Conservation (phyloP, 2,888 invertebrate genomes). For the Perizoma affinitatum region DNA sequence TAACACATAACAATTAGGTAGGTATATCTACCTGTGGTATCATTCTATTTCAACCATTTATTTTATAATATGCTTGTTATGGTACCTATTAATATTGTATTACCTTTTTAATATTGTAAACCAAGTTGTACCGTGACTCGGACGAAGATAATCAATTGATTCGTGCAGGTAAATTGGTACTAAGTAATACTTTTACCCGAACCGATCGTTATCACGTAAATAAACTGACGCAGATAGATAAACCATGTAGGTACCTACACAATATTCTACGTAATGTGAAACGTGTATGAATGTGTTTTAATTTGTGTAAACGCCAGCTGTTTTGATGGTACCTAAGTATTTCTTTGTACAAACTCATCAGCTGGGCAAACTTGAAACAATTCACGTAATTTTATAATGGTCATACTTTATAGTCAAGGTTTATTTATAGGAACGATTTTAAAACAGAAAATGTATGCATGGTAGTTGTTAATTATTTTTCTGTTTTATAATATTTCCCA, state of each 20-base stretch:
- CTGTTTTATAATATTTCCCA: no score
- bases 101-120: no score
- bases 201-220: slow-evolving; percentile 12
- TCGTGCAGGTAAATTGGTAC: background rate
- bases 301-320: slow-evolving; percentile 50
- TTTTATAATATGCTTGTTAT: no score
- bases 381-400: slow-evolving; percentile 59
- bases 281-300: slow-evolving; percentile 57
- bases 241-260: slow-evolving; percentile 24
- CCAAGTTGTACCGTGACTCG: no score
- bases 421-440: background rate
- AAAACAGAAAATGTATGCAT: no score
- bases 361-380: slow-evolving; percentile 70
- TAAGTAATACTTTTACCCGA: slow-evolving; percentile 3
- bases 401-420: slow-evolving; percentile 43
- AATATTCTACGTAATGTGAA: slow-evolving; percentile 35
- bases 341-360: slow-evolving; percentile 49
- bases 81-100: no score
- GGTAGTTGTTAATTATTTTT: no score
- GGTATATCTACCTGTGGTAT: background rate
- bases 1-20: slow-evolving; percentile 2
- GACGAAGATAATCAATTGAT: background rate
- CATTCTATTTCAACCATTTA: no score
- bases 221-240: slow-evolving; percentile 29
- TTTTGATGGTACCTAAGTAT: slow-evolving; percentile 21